Evolutionary conservation across 1,140 invertebrate genomes (phyloP).

Genomic region (Onthophagus taurus): DNA sequence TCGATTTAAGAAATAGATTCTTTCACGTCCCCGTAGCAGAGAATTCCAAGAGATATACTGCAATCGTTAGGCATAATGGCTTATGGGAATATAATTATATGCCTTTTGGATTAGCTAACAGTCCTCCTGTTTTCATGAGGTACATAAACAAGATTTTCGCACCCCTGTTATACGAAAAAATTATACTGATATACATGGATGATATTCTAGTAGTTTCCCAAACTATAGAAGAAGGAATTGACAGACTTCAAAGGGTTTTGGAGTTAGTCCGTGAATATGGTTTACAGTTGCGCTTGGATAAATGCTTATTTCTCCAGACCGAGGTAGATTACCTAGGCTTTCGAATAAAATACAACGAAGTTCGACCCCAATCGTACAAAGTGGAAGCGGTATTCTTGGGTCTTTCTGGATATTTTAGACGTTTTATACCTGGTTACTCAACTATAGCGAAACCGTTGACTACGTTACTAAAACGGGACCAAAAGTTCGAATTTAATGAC

Average conservation of each 20-base stretch:
- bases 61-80: no score
- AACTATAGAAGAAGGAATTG: constrained; percentile 13
- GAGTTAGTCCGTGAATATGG: background rate
- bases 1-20: no score
- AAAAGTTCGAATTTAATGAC: background rate
- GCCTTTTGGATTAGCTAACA: constrained; percentile 27
- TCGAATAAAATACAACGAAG: no score
- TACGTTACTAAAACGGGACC: constrained; percentile 25
- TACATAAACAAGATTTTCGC: constrained; percentile 8
- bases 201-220: constrained; percentile 13
- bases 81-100: no score
- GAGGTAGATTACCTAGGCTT: no score
- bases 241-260: constrained; percentile 9
- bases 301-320: constrained; percentile 5
- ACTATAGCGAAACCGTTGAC: constrained; percentile 29
- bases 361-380: background rate
- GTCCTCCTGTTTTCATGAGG: constrained; percentile 23
- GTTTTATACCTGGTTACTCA: constrained; percentile 28
- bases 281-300: background rate
- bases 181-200: constrained; percentile 14
- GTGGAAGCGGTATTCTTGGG: no score
- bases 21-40: no score
- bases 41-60: no score
- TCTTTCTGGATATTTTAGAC: constrained; percentile 30
- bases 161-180: constrained; percentile 1